These are phyloP conservation scores for Serripes groenlandicus DNA, from an alignment of 2,888 invertebrate species.

Conservation along the genomic window DNA sequence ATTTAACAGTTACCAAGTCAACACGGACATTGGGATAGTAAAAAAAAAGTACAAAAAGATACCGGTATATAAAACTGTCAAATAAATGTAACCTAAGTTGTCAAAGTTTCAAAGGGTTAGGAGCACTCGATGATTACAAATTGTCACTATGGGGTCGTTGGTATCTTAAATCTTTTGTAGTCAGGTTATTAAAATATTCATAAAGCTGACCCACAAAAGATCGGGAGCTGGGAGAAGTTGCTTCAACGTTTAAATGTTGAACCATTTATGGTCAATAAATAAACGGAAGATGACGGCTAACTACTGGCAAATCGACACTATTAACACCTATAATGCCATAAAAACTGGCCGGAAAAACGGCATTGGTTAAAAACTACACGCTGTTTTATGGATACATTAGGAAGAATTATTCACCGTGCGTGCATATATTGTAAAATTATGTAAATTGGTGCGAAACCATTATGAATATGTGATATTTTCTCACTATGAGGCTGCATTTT, in stretches of 20 bases:
- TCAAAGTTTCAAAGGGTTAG: slow-evolving; percentile 19
- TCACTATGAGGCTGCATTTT: neutral
- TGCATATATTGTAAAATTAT: neutral
- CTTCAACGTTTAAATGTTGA: neutral
- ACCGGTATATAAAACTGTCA: slow-evolving; percentile 24
- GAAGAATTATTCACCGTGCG: neutral
- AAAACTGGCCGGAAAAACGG: neutral
- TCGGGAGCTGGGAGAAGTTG: neutral
- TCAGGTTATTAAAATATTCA: slow-evolving; percentile 1
- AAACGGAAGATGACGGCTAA: slow-evolving; percentile 6
- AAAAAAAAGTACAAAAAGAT: slow-evolving; percentile 6
- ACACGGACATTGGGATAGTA: neutral
- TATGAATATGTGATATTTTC: neutral
- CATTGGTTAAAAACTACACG: neutral
- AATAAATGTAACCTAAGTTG: slow-evolving; percentile 19
- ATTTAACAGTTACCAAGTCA: too few species aligned
- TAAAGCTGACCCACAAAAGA: neutral
- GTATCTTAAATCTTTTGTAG: slow-evolving; percentile 5
- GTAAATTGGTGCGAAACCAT: neutral
- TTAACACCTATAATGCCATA: slow-evolving; percentile 4
- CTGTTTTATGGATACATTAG: neutral
- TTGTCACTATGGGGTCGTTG: slow-evolving; percentile 15
- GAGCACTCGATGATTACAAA: slow-evolving; percentile 3
- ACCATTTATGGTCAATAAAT: neutral
- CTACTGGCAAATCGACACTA: slow-evolving; percentile 21